phyloP scores from a whole-genome alignment of 2,113 vertebrate species.

The Carassius gibelio region DNA sequence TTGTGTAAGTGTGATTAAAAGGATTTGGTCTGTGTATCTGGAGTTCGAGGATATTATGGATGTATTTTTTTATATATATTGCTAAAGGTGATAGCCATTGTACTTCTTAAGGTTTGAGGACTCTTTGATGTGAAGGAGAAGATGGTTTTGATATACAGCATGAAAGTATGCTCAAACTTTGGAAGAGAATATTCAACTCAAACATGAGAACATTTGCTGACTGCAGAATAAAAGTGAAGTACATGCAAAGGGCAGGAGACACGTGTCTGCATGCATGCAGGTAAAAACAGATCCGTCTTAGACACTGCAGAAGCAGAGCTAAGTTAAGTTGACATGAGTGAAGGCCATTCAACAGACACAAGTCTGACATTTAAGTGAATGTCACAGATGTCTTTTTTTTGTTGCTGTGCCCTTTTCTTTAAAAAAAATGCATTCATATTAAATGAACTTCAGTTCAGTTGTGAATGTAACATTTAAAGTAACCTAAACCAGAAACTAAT shows the following conservation, averaged over 20 bases:
- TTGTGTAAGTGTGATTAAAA: slow-evolving; percentile 62
- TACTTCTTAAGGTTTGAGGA: neutral
- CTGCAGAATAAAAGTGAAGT: neutral
- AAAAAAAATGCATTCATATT: neutral
- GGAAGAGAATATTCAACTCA: slow-evolving; percentile 5
- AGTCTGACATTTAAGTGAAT: slow-evolving; percentile 33
- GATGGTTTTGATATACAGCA: neutral
- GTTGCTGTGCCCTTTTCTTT: neutral
- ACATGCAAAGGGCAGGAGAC: neutral
- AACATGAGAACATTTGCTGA: neutral
- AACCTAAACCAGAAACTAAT: neutral
- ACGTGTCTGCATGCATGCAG: neutral
- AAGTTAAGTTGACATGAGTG: neutral
- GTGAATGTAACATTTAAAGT: neutral
- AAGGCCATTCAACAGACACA: neutral
- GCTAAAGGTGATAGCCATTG: neutral
- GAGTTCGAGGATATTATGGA: neutral
- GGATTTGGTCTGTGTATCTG: neutral
- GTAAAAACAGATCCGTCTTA: neutral
- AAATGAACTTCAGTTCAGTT: neutral
- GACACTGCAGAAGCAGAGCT: neutral
- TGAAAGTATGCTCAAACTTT: neutral
- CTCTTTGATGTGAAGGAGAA: slow-evolving; percentile 1
- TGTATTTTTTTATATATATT: neutral
- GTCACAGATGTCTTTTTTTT: neutral